These are phyloP conservation scores for Castor canadensis DNA, from an alignment of 2,113 vertebrate species.

Conservation along the genomic window DNA sequence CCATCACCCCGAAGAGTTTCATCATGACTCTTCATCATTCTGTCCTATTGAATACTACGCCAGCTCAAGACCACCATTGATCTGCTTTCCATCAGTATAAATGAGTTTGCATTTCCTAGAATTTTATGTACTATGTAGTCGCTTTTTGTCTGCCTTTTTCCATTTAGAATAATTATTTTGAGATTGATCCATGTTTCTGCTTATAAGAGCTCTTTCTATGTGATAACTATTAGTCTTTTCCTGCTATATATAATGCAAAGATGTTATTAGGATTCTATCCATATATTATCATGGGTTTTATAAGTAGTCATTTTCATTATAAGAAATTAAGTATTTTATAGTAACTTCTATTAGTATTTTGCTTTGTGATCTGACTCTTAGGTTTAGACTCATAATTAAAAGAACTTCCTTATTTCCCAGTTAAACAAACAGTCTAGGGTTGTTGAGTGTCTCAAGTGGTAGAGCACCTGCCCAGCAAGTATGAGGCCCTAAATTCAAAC, in stretches of 20 bases:
- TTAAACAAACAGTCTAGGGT: slow-evolving; percentile 32
- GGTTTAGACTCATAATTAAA: not conserved
- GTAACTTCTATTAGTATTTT: not conserved
- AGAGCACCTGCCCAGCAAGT: no score
- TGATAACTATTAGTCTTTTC: not conserved
- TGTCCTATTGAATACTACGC: not conserved
- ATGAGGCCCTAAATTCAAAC: no score
- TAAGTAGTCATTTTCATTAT: not conserved
- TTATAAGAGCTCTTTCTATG: not conserved
- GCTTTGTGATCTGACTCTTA: not conserved
- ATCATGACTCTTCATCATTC: not conserved
- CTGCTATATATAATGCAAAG: not conserved
- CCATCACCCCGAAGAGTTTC: not conserved
- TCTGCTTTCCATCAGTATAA: not conserved
- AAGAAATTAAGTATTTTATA: not conserved
- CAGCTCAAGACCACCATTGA: not conserved
- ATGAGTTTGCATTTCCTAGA: not conserved
- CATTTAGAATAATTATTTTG: not conserved
- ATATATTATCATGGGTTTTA: not conserved
- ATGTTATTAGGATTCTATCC: not conserved
- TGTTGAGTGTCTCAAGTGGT: no score
- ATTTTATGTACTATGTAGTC: not conserved
- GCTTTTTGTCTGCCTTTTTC: slow-evolving; percentile 19
- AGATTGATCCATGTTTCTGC: not conserved
- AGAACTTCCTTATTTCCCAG: not conserved